Base-by-base conservation (phyloP, 2,113 vertebrate genomes). In the Rhipidura dahli region DNA sequence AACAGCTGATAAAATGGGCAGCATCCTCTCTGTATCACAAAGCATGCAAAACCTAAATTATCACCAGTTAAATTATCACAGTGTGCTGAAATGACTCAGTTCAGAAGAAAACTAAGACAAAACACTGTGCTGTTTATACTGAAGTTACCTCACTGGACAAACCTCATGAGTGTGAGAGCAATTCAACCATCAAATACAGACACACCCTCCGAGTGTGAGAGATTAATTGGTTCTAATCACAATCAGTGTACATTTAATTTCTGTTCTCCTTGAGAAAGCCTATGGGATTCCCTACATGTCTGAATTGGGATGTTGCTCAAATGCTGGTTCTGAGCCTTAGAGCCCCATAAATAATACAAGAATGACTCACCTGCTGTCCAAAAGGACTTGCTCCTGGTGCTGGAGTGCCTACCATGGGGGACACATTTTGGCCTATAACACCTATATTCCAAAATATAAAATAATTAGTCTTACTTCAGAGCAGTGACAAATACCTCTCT, bases 381-480 rank as follows among this genome's bases (percentile, higher is more conserved):
- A 99, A 99, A 11, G 98, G 96, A 96, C 97, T 98, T 96, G 98
- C 98, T 90, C 97, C 96, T 40, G 98, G 96, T 73, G 99, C 99
- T 86, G 98, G 93, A 84, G 98, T 98, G 98, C 98, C 98, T 97
- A 98, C 98, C 98, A 99, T 97, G 68, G 98, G 97, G 93, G 98
- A 95, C 87, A 99, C 98, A 93, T 98, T 99, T 98, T 99, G 97
- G 45, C 97, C 98, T 98, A 99, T 98, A 97, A 99, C 98, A 98
- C 99, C 99, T 99, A 97, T 91, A 97, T 97, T 97, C 94, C 91
- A 98, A 97, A 98, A 98, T 71, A 97, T 56, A 94, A 96, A 97
- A 95, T 30, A 97, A 91, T 97, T 95, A 97, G 92, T 95, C 39
- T 97, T 94, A 95, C 82, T 96, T 88, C 86, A 93, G 78, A 81